Percentiles rank a stretch among this genome's conserved stretches.
Conservation (phyloP, 2,113 vertebrate genomes). For the Illadopsis cleaveri region DNA sequence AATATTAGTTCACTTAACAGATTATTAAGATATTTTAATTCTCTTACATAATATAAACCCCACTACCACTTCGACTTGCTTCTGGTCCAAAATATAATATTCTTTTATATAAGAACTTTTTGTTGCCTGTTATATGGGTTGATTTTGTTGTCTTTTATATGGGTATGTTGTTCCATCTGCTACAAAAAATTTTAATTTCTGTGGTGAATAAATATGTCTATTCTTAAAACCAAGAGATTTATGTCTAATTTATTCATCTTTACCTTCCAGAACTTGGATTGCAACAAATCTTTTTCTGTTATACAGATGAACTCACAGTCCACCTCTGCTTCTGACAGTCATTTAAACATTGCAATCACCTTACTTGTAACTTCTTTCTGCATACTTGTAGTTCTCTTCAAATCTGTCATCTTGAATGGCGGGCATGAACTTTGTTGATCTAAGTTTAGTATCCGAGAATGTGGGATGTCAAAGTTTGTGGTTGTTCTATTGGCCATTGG, state of each 20-base stretch:
- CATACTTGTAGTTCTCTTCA: not conserved
- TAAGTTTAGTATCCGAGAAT: not conserved
- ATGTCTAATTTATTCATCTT: not conserved
- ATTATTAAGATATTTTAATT: not conserved
- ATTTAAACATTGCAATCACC: not conserved
- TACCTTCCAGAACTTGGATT: not conserved
- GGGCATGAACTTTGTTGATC: not conserved
- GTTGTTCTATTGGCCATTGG: not conserved
- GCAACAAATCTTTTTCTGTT: not conserved
- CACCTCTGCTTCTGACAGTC: not conserved
- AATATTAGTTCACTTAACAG: not conserved
- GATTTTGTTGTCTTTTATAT: not conserved
- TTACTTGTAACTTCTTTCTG: not conserved
- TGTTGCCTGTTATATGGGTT: not conserved
- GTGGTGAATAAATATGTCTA: not conserved
- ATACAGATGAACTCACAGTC: not conserved
- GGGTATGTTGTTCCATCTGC: not conserved
- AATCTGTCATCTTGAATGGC: not conserved
- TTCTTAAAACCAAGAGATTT: not conserved
- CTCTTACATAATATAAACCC: not conserved
- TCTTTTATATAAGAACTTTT: not conserved
- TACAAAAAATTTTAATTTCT: not conserved
- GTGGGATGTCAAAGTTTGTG: not conserved
- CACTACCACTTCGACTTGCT: not conserved
- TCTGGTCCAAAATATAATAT: not conserved